A percentile compares a stretch with the other conserved stretches of the same genome.
Conservation (phyloP, 35 echinoderm and acorn worm genomes). For the Strongylocentrotus purpuratus region DNA sequence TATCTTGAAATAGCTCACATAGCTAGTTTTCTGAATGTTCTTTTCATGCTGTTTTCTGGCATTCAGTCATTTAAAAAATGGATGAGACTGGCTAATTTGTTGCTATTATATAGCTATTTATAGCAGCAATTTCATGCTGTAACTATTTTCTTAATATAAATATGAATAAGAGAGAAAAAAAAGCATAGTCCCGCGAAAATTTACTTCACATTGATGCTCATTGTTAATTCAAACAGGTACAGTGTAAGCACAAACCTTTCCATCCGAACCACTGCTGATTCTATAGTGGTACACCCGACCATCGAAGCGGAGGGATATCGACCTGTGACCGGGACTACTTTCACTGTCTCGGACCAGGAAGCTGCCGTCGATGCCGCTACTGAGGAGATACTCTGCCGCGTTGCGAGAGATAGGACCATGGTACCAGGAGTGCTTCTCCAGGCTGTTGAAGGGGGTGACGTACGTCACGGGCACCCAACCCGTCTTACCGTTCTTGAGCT, state of each 20-base stretch:
- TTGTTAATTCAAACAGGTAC: neutral
- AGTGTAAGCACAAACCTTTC: conserved; percentile 94
- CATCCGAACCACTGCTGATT: conserved; percentile 82
- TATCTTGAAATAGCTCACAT: too few species aligned
- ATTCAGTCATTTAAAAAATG: neutral
- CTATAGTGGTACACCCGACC: conserved; percentile 96
- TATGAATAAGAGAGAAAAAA: too few species aligned
- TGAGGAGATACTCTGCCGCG: conserved; percentile 93
- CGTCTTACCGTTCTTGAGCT: conserved; percentile 69
- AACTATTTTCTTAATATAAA: neutral
- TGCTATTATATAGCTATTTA: too few species aligned
- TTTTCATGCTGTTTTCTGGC: neutral
- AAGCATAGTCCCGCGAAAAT: too few species aligned
- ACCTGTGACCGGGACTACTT: conserved; percentile 91
- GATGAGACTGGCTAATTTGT: neutral
- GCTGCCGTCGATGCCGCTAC: conserved; percentile 98
- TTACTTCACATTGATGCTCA: too few species aligned
- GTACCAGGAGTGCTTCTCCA: conserved; percentile 99
- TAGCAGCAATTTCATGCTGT: neutral
- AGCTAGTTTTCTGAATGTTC: too few species aligned
- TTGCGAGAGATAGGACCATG: conserved; percentile 95
- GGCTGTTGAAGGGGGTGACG: conserved; percentile 86
- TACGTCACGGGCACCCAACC: conserved; percentile 95
- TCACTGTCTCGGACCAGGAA: conserved; percentile 98
- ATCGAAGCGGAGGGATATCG: conserved; percentile 92